Evolutionary conservation across 2,797 vertebrate species (phyloP).

Genomic region (Phrynocephalus vlangalii): DNA sequence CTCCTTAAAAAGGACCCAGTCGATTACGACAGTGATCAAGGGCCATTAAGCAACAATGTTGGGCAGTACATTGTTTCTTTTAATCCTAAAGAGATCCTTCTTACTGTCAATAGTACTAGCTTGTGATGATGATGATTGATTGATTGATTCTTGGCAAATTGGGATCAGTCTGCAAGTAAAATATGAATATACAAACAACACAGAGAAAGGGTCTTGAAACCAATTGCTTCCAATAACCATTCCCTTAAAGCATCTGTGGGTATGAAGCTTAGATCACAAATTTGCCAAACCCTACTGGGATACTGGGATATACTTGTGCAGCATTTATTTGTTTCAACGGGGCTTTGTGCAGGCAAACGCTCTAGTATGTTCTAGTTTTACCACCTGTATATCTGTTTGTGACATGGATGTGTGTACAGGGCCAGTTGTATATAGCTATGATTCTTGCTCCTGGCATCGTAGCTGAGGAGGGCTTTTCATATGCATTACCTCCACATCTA

Average conservation of each 20-base stretch:
- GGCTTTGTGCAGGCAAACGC: background rate
- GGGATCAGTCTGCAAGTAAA: background rate
- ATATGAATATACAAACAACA: background rate
- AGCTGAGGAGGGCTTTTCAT: background rate
- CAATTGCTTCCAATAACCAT: background rate
- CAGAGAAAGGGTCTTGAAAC: background rate
- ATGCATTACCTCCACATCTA: background rate
- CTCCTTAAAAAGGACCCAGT: background rate
- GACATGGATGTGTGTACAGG: slow-evolving; percentile 9
- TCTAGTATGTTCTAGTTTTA: slow-evolving; percentile 20
- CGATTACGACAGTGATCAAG: fast-evolving
- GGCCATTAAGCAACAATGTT: slow-evolving; percentile 1
- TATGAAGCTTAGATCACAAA: slow-evolving; percentile 29
- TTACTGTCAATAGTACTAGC: too few species aligned
- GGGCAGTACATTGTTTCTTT: background rate
- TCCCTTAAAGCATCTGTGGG: background rate
- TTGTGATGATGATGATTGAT: too few species aligned
- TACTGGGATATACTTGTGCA: background rate
- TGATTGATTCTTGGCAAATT: background rate
- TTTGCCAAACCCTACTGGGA: slow-evolving; percentile 29
- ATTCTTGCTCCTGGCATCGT: slow-evolving; percentile 37
- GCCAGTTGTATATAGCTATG: slow-evolving; percentile 24
- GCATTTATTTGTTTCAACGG: background rate
- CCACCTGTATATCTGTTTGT: slow-evolving; percentile 39
- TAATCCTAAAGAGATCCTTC: background rate